phyloP scores from a whole-genome alignment of 2,888 invertebrate genomes.

The Ditylenchus weischeri region DNA sequence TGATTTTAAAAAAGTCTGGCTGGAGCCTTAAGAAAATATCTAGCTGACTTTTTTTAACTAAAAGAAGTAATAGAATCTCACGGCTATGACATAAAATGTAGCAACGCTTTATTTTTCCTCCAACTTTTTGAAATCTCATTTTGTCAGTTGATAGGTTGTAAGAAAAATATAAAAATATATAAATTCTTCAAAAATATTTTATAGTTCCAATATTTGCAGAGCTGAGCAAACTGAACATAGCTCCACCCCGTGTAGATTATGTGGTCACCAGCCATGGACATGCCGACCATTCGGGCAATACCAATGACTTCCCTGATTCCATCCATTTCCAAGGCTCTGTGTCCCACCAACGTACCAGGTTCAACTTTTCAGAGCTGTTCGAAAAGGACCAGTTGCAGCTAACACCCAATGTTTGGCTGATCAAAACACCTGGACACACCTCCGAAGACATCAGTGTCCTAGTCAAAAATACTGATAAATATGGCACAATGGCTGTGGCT shows the following conservation, averaged over 20 bases:
- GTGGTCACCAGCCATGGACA: slow-evolving; percentile 57
- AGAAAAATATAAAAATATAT: too few relatives aligned
- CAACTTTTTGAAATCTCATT: too few relatives aligned
- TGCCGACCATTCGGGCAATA: slow-evolving; percentile 49
- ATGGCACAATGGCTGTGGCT: slow-evolving; percentile 49
- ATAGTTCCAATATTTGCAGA: slow-evolving; percentile 27
- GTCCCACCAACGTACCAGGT: slow-evolving; percentile 44
- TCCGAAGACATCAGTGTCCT: slow-evolving; percentile 54
- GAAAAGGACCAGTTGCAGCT: slow-evolving; percentile 44
- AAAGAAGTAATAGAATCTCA: not conserved
- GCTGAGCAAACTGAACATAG: slow-evolving; percentile 35
- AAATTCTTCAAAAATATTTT: not conserved
- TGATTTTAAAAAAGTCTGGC: too few relatives aligned
- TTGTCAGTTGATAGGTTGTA: too few relatives aligned
- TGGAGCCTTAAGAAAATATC: too few relatives aligned
- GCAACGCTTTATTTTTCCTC: too few relatives aligned
- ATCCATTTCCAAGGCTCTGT: slow-evolving; percentile 40
- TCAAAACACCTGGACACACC: slow-evolving; percentile 52
- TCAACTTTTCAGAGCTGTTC: slow-evolving; percentile 41
- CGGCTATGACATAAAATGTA: too few relatives aligned
- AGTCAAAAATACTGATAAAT: slow-evolving; percentile 39
- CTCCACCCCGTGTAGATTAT: slow-evolving; percentile 49
- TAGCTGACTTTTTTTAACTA: too few relatives aligned
- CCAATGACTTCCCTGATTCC: slow-evolving; percentile 40
- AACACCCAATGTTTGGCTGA: slow-evolving; percentile 46